Evolutionary conservation across 2,113 vertebrate species (phyloP), one percentile per base, ranked within the genome.

Genomic region (Atherinomorus stipes): DNA sequence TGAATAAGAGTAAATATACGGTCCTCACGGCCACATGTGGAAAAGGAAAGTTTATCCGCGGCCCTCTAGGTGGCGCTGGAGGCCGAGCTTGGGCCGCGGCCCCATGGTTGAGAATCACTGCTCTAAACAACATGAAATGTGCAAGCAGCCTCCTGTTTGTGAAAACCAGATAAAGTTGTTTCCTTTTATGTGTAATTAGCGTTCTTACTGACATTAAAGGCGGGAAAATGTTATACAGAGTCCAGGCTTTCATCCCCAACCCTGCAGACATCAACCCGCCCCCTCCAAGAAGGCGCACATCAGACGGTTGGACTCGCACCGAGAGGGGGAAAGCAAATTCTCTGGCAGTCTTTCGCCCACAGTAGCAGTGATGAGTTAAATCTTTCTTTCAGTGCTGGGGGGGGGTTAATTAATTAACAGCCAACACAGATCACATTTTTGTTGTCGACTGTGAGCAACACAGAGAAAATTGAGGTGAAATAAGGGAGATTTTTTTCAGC

Each of bases 401-500:
- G 25, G 26, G 63, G 13, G 79, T 81, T 74, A 83, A 88, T 85
- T 81, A 74, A 74, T 28, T 22, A 57, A 47, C 56, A 42, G 25
- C n/a, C 9, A n/a, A 22, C 23, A 11, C 37, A 22, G 34, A 52
- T 51, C 6, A 18, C 37, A 23, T 37, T 54, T 28, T 22, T 64
- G 5, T 11, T 37, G 56, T 62, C 25, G 51, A 47, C 57, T 66
- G 70, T 58, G 67, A 50, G 75, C 7, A 52, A 64, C 53, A 56
- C 47, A 76, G 40, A 75, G 54, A 26, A 19, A 25, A 40, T 16
- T 10, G 78, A 81, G 72, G 73, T 12, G 4, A 42, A 11, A 42
- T 2, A 82, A 75, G 73, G 38, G 64, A 76, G 76, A 84, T 81
- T 86, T 78, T 51, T n/a, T n/a, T n/a, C n/a, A n/a, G n/a, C n/a